Evolutionary conservation across 2,797 vertebrate genomes (phyloP).

Genomic region (Sus cebifrons): DNA sequence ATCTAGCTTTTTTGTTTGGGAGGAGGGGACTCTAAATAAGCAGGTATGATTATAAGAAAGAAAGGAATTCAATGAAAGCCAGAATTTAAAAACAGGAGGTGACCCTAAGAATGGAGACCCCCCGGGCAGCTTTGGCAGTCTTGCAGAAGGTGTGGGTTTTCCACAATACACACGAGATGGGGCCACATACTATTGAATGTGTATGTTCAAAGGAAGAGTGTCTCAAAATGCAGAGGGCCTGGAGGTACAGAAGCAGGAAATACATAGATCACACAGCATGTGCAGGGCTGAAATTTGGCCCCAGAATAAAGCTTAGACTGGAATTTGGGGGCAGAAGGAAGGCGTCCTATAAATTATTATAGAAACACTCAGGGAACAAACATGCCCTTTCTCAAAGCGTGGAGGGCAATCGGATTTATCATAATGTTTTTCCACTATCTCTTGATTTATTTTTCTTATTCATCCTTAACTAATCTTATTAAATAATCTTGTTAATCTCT

Average conservation of each 20-base stretch:
- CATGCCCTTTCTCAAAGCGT: background rate
- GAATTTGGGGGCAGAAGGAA: constrained; percentile 27
- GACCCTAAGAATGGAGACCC: background rate
- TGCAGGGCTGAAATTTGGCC: background rate
- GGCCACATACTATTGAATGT: constrained; percentile 1
- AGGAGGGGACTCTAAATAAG: constrained; percentile 30
- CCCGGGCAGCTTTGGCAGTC: background rate
- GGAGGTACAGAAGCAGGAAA: background rate
- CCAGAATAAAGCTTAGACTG: constrained; percentile 46
- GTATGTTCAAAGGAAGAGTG: background rate
- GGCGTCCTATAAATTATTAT: background rate
- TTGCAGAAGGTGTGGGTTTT: background rate
- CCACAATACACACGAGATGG: background rate
- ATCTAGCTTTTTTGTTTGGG: constrained; percentile 65
- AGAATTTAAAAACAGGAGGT: constrained; percentile 66
- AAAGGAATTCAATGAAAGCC: constrained; percentile 55
- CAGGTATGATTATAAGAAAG: constrained; percentile 59
- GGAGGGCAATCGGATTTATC: background rate
- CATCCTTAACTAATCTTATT: constrained; percentile 49
- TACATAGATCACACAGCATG: background rate
- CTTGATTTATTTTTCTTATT: constrained; percentile 55
- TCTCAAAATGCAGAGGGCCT: background rate
- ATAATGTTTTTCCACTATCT: background rate
- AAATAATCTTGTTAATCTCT: background rate
- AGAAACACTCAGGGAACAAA: constrained; percentile 15